A percentile compares a stretch with the other conserved stretches of the same genome.
These are phyloP conservation scores for Panzeria rudis DNA, from an alignment of 2,888 invertebrate species.

Conservation along the genomic window DNA sequence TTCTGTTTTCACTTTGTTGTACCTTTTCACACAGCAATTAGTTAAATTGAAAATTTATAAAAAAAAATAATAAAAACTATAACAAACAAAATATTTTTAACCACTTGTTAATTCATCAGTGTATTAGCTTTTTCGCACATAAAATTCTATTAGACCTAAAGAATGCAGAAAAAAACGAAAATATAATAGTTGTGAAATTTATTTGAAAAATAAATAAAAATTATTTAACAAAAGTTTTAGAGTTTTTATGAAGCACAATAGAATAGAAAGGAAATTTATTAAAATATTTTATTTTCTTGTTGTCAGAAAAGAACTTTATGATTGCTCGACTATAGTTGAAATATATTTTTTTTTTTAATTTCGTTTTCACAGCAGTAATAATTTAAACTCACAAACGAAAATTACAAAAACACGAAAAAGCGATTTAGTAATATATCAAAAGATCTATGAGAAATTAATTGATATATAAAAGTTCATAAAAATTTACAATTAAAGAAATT, in stretches of 20 bases:
- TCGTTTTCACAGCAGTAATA: background rate
- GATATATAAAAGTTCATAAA: background rate
- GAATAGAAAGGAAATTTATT: slow-evolving; percentile 23
- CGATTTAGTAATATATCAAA: background rate
- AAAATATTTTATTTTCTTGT: slow-evolving; percentile 38
- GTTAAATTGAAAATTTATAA: slow-evolving; percentile 44
- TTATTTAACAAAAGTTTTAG: slow-evolving; percentile 38
- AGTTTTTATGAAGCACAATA: slow-evolving; percentile 3
- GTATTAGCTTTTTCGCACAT: slow-evolving; percentile 3
- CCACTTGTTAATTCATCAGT: slow-evolving; percentile 54
- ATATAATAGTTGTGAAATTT: slow-evolving; percentile 48
- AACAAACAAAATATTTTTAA: slow-evolving; percentile 28
- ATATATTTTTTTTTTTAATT: background rate
- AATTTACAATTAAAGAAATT: too few relatives aligned
- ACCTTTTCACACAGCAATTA: slow-evolving; percentile 55
- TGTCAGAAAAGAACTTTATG: slow-evolving; percentile 9
- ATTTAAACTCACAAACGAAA: background rate
- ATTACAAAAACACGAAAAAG: background rate
- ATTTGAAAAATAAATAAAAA: slow-evolving; percentile 56
- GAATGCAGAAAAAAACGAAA: background rate
- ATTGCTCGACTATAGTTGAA: background rate
- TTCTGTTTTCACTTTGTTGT: background rate
- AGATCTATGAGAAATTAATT: background rate
- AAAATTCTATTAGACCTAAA: slow-evolving; percentile 25
- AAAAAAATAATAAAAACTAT: slow-evolving; percentile 3